These are phyloP conservation scores for Montifringilla adamsi DNA, from an alignment of 2,113 vertebrate genomes.

Conservation along the genomic window DNA sequence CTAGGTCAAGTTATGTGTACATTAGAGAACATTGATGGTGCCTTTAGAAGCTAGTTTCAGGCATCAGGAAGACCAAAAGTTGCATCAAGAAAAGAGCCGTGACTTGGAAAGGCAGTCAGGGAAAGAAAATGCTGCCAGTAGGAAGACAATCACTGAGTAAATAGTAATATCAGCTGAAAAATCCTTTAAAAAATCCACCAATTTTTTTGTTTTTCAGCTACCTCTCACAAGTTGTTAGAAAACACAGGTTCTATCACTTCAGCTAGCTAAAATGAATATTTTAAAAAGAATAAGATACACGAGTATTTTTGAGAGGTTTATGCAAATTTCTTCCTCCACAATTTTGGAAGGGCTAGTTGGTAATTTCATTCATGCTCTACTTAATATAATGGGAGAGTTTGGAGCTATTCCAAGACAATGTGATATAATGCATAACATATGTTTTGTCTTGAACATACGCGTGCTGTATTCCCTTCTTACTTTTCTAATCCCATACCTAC, in stretches of 20 bases:
- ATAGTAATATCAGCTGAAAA: background rate
- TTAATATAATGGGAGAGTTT: background rate
- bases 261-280: background rate
- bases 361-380: background rate
- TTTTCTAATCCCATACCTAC: background rate
- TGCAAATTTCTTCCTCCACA: background rate
- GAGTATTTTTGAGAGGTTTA: background rate
- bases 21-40: background rate
- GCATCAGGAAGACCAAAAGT: background rate
- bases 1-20: background rate
- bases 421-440: background rate
- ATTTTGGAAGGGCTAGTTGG: background rate
- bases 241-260: background rate
- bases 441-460: background rate
- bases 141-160: background rate
- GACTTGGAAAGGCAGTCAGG: background rate
- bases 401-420: background rate
- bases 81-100: background rate
- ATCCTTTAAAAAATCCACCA: background rate
- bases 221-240: background rate
- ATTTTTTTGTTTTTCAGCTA: background rate
- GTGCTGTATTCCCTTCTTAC: background rate
- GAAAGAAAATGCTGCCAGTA: background rate
- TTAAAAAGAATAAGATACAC: background rate
- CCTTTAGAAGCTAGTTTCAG: background rate